A percentile compares a stretch with the other conserved stretches of the same genome.
Conservation (phyloP, 1,140 invertebrate species). For the Ceratina australensis region DNA sequence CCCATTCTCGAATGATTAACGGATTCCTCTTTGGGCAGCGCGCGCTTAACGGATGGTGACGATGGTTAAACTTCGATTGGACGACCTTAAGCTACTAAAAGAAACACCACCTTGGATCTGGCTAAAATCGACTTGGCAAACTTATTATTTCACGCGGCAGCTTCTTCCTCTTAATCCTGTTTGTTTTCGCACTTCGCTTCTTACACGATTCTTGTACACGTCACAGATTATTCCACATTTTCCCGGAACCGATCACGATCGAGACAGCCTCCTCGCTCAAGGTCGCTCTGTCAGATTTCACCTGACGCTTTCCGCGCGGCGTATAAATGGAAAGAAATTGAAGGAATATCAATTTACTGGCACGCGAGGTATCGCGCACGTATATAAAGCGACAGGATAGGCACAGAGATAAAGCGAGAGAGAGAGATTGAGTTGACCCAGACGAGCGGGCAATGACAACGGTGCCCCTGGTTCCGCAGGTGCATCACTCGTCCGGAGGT, state of each 20-base stretch:
- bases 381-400: background rate
- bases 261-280: slow-evolving; percentile 31
- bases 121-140: background rate
- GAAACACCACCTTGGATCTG: no score
- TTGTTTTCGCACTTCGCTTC: slow-evolving; percentile 17
- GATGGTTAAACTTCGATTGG: no score
- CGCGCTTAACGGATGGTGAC: no score
- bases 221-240: no score
- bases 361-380: background rate
- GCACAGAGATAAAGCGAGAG: background rate
- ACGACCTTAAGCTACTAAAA: no score
- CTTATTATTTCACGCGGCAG: background rate
- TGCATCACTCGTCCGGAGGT: slow-evolving; percentile 47
- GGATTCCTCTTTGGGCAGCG: no score
- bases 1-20: no score
- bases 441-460: slow-evolving; percentile 14
- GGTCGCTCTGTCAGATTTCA: slow-evolving; percentile 27
- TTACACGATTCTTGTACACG: no score
- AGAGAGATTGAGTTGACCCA: background rate
- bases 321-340: background rate
- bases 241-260: background rate
- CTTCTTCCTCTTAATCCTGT: background rate
- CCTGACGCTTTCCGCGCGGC: background rate
- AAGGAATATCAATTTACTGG: background rate
- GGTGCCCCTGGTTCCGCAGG: slow-evolving; percentile 18